Evolutionary conservation across 2,888 invertebrate genomes (phyloP), one percentile per base, ranked within the genome.

Genomic region (Tineola bisselliella): DNA sequence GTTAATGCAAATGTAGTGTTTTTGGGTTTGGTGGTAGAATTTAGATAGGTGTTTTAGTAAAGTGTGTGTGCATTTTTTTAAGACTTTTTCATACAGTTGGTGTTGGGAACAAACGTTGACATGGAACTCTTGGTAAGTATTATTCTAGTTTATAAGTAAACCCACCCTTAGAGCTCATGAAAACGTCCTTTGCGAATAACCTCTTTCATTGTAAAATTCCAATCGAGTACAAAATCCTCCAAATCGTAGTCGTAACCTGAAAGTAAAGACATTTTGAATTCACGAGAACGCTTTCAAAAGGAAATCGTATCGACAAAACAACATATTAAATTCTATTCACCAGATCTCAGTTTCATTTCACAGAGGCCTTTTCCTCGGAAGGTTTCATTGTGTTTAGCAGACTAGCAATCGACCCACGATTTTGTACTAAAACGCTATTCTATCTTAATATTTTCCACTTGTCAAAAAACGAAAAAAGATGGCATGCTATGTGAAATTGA

Each of bases 81-180:
- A 52, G 56, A 56, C 44, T 54, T 69, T 70, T 70, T 72, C 62
- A 72, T 70, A 80, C 81, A 84, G 84, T 83, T 84, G 86, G 86
- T 87, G 79, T 76, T 74, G 77, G 78, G 84, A 83, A 78, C 81
- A 83, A 81, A 74, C 64, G 69, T 72, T 72, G 77, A 75, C 74
- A 75, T 76, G 76, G 74, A 67, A 10, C n/a, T 44, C 70, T 67
- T 69, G 73, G 81, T 82, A 81, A 82, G 82, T 82, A 81, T 75
- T 70, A 71, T 76, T 77, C 75, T 75, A 76, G 75, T 67, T 25
- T 44, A 68, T 72, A 73, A 68, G 66, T 65, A 68, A 66, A 62
- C 15, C 15, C 48, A 48, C 13, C 17, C 25, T 18, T 54, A 54
- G 25, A 10, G 15, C 17, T n/a, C 17, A 25, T 5, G 54, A 48